phyloP scores from a whole-genome alignment of 2,113 vertebrate genomes.

The Hassar affinis region DNA sequence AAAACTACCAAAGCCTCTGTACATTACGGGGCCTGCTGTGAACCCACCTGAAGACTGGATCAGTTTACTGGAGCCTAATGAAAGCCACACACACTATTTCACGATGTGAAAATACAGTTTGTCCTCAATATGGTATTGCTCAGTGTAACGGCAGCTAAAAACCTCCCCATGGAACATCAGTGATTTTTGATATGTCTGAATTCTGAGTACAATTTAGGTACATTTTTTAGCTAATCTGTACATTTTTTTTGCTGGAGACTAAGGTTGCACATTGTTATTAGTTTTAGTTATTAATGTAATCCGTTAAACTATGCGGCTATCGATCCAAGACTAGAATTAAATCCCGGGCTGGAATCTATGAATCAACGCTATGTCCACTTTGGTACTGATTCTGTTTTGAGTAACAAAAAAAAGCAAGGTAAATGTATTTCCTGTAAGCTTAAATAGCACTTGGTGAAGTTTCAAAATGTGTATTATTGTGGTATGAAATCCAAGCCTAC shows the following conservation, averaged over 20 bases:
- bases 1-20: slow-evolving; percentile 18
- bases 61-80: slow-evolving; percentile 22
- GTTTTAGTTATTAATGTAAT: not conserved
- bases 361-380: not conserved
- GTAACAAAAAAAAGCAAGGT: not conserved
- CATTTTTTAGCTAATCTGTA: not conserved
- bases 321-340: not conserved
- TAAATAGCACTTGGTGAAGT: not conserved
- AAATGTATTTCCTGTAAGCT: not conserved
- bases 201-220: slow-evolving; percentile 5
- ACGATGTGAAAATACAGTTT: slow-evolving; percentile 8
- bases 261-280: not conserved
- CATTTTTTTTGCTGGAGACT: slow-evolving; percentile 19
- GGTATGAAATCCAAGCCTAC: not conserved
- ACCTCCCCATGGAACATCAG: not conserved
- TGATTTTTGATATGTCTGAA: slow-evolving; percentile 16
- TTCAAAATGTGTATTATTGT: not conserved
- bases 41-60: slow-evolving; percentile 31
- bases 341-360: not conserved
- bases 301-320: not conserved
- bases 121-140: slow-evolving; percentile 29
- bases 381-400: not conserved
- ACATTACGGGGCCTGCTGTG: slow-evolving; percentile 24
- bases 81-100: slow-evolving; percentile 3
- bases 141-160: slow-evolving; percentile 43